phyloP scores from a whole-genome alignment of 2,888 invertebrate species.

The Patella caerulea region DNA sequence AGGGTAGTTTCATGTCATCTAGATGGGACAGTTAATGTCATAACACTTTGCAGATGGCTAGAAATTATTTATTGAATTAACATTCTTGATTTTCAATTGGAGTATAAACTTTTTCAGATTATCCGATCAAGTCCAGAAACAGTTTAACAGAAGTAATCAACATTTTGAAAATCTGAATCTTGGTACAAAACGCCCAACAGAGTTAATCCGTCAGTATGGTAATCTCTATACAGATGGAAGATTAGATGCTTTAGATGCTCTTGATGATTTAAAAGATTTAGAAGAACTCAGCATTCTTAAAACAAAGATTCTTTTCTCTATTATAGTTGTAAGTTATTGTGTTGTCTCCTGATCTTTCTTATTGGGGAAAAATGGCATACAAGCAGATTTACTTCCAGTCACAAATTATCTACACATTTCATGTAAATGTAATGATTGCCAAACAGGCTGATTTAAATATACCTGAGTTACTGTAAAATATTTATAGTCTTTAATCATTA shows the following conservation, averaged over 20 bases:
- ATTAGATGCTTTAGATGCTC: conserved; percentile 87
- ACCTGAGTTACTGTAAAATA: no score
- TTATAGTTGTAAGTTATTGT: conserved; percentile 86
- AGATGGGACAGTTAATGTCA: no score
- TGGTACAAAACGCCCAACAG: conserved; percentile 72
- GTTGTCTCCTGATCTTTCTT: no score
- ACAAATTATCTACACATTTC: no score
- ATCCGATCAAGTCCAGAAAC: conserved; percentile 62
- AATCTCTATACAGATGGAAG: conserved; percentile 88
- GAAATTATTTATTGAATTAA: not conserved
- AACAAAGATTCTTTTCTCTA: conserved; percentile 94
- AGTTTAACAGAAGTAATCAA: conserved; percentile 53
- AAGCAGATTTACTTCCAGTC: no score
- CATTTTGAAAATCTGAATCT: conserved; percentile 69
- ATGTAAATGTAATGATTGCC: no score
- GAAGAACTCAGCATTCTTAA: conserved; percentile 89
- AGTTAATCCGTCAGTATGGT: conserved; percentile 83
- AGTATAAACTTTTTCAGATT: conserved; percentile 51
- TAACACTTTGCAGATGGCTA: no score
- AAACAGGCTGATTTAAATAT: no score
- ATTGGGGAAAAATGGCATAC: no score
- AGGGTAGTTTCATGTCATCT: no score
- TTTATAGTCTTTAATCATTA: no score
- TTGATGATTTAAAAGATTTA: conserved; percentile 85
- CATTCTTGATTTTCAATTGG: not conserved